phyloP scores from a whole-genome alignment of 2,797 vertebrate species.

The Tauraco hartlaubi region DNA sequence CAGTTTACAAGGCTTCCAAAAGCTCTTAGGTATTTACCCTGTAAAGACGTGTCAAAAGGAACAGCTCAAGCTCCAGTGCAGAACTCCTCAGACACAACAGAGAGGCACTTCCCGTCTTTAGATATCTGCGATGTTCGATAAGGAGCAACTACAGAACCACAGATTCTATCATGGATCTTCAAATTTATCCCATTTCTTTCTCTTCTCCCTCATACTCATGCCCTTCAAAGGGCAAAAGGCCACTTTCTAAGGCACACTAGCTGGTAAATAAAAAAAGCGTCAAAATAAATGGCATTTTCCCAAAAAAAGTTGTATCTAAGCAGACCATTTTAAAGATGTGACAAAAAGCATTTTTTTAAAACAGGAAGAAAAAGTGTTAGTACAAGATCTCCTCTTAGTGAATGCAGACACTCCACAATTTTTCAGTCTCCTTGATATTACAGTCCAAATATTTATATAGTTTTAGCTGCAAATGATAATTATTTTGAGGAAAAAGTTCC shows the following conservation, averaged over 20 bases:
- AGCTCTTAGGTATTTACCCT: background rate
- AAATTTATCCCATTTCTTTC: background rate
- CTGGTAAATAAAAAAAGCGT: background rate
- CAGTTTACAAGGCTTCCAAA: background rate
- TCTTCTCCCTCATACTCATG: background rate
- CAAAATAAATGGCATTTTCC: background rate
- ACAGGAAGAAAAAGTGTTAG: background rate
- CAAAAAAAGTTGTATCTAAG: background rate
- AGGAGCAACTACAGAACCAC: background rate
- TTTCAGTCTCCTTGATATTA: background rate
- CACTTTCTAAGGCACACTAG: background rate
- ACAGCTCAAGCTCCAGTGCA: background rate
- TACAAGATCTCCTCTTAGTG: background rate
- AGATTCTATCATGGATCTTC: background rate
- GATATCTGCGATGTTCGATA: background rate
- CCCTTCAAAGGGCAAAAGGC: background rate
- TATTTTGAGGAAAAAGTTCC: background rate
- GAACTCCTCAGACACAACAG: background rate
- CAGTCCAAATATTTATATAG: background rate
- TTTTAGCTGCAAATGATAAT: background rate
- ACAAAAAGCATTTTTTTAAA: background rate
- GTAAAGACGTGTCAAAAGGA: background rate
- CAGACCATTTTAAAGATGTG: background rate
- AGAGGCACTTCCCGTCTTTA: background rate
- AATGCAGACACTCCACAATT: background rate